Evolutionary conservation across 2,797 vertebrate species (phyloP).

Genomic region (Buceros bicornis): DNA sequence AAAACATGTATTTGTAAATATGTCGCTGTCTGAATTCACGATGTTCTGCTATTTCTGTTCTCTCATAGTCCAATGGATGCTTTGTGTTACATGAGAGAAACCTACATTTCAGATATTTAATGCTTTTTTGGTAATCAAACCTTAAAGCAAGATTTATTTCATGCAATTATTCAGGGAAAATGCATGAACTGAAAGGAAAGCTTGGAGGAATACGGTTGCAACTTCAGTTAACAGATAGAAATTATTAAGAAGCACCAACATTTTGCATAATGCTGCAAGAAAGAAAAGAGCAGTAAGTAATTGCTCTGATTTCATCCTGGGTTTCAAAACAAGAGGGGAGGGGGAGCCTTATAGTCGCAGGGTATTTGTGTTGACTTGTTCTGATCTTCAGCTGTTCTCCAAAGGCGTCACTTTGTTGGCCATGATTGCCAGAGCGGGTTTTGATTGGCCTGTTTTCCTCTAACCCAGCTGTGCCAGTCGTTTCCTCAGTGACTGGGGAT

Average conservation of each 20-base stretch:
- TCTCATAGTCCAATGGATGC: not conserved
- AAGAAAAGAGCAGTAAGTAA: not conserved
- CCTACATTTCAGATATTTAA: not conserved
- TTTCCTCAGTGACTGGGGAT: not conserved
- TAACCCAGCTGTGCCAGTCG: not conserved
- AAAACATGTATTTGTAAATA: not conserved
- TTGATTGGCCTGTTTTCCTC: not conserved
- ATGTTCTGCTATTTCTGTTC: not conserved
- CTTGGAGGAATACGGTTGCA: not conserved
- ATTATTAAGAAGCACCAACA: not conserved
- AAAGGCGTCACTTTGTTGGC: not conserved
- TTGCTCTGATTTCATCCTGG: not conserved
- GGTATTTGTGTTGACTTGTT: not conserved
- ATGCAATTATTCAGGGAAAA: not conserved
- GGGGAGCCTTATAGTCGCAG: not conserved
- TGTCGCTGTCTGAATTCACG: fast-evolving
- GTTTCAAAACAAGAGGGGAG: not conserved
- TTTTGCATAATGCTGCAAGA: not conserved
- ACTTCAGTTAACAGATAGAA: not conserved
- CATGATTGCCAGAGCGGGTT: not conserved
- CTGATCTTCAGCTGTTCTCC: not conserved
- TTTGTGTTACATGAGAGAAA: not conserved
- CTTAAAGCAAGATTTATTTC: not conserved
- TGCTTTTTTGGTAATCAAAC: not conserved
- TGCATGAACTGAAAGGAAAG: not conserved